Evolutionary conservation across 2,888 invertebrate species (phyloP).

Genomic region (Spatulosminthurus flaviceps): DNA sequence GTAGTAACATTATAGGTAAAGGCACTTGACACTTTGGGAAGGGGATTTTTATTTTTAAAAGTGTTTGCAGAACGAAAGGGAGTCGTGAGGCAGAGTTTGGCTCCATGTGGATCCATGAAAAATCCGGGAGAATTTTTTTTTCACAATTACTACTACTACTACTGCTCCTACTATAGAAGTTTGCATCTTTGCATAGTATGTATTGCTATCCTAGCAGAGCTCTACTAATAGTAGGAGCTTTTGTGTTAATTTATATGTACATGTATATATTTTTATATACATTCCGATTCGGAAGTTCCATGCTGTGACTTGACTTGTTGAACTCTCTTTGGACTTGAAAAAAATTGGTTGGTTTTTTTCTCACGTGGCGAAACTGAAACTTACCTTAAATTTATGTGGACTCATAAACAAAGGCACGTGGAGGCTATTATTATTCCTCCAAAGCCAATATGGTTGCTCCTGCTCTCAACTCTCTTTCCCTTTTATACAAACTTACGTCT

Average conservation of each 20-base stretch:
- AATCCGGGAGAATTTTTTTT: slow-evolving; percentile 7
- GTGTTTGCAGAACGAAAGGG: slow-evolving; percentile 3
- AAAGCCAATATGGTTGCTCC: slow-evolving; percentile 12
- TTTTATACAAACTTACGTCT: not conserved
- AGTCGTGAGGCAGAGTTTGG: slow-evolving; percentile 2
- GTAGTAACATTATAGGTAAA: not conserved
- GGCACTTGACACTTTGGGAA: slow-evolving; percentile 1
- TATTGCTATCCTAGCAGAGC: too few species aligned
- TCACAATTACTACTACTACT: too few species aligned
- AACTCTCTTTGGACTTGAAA: slow-evolving; percentile 27
- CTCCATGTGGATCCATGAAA: slow-evolving; percentile 10
- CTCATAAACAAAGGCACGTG: slow-evolving; percentile 18
- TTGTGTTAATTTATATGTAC: too few species aligned
- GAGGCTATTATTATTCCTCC: slow-evolving; percentile 14
- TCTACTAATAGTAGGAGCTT: too few species aligned
- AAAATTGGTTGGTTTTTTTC: slow-evolving; percentile 15
- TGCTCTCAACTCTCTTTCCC: not conserved
- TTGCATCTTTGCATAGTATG: not conserved
- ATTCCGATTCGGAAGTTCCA: slow-evolving; percentile 18
- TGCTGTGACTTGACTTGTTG: slow-evolving; percentile 13
- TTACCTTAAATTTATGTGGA: slow-evolving; percentile 14
- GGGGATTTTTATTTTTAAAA: slow-evolving; percentile 1
- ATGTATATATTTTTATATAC: not conserved
- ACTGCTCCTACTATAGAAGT: too few species aligned
- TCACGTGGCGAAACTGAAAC: slow-evolving; percentile 13